Conservation (phyloP, 2,888 invertebrate species). For the Patella caerulea region DNA sequence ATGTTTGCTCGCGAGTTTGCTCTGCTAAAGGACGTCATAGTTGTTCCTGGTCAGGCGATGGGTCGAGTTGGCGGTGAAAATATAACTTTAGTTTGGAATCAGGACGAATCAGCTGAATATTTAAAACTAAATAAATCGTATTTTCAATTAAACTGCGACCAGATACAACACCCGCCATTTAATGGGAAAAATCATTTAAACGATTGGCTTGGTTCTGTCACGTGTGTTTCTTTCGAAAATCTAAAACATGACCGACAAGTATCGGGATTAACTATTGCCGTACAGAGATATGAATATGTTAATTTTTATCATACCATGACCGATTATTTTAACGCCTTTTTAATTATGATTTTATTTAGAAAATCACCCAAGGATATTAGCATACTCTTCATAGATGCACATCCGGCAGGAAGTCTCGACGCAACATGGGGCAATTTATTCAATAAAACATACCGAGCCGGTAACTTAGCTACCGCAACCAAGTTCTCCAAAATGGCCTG, state of each 20-base stretch:
- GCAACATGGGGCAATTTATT: conserved; percentile 63
- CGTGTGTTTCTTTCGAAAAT: conserved; percentile 2
- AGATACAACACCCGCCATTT: conserved; percentile 32
- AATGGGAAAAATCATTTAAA: conserved; percentile 38
- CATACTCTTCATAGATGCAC: conserved; percentile 65
- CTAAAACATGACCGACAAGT: not conserved
- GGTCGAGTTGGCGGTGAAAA: conserved; percentile 50
- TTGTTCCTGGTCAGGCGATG: conserved; percentile 36
- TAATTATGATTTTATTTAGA: conserved; percentile 51
- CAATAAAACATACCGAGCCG: conserved; percentile 52
- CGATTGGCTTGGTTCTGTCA: conserved; percentile 36
- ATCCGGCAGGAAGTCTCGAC: conserved; percentile 65
- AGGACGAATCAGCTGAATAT: conserved; percentile 51
- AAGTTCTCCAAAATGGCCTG: conserved; percentile 56
- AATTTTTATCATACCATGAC: conserved; percentile 67
- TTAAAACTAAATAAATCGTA: conserved; percentile 44
- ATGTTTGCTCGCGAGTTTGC: conserved; percentile 42
- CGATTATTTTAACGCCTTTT: conserved; percentile 62
- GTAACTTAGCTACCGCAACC: conserved; percentile 44
- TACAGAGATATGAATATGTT: conserved; percentile 62
- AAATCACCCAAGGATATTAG: conserved; percentile 47
- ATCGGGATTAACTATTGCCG: conserved; percentile 49
- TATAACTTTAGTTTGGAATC: conserved; percentile 48
- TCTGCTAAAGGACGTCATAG: conserved; percentile 34
- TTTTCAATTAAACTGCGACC: conserved; percentile 47